Evolutionary conservation across 35 echinoderm and acorn worm species (phyloP).

Genomic region (Patiria miniata): DNA sequence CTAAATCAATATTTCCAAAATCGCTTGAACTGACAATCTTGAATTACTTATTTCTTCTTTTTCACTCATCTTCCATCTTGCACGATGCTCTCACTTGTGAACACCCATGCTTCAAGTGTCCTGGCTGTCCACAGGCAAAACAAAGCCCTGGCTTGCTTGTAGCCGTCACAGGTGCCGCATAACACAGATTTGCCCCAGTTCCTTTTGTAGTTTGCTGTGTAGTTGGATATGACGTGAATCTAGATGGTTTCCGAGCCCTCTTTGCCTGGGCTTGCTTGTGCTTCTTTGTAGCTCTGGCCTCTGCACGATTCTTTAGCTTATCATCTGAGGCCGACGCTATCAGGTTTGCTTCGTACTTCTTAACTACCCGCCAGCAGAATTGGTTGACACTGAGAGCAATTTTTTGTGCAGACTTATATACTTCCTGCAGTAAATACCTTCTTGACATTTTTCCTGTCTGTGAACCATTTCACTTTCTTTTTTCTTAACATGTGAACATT

Average conservation of each 20-base stretch:
- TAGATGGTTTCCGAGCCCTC: neutral
- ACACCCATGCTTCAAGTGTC: neutral
- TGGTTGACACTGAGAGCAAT: no score
- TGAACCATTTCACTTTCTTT: neutral
- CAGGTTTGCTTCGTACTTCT: neutral
- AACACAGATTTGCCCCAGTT: neutral
- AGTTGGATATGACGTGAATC: neutral
- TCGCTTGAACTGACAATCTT: no score
- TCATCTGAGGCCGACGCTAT: neutral
- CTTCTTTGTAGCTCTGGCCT: constrained; percentile 2
- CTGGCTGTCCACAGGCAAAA: neutral
- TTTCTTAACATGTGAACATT: no score
- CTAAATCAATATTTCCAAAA: no score
- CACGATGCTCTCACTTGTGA: neutral
- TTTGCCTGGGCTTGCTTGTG: neutral
- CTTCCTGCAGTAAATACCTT: no score
- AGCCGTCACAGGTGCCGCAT: neutral
- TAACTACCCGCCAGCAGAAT: neutral
- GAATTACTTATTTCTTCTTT: no score
- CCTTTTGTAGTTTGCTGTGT: neutral
- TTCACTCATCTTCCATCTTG: neutral
- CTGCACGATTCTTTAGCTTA: neutral
- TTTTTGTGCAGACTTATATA: no score
- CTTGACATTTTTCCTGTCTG: neutral
- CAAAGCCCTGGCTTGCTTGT: neutral